Evolutionary conservation across 2,113 vertebrate genomes (phyloP).

Genomic region (Zosterops lateralis): DNA sequence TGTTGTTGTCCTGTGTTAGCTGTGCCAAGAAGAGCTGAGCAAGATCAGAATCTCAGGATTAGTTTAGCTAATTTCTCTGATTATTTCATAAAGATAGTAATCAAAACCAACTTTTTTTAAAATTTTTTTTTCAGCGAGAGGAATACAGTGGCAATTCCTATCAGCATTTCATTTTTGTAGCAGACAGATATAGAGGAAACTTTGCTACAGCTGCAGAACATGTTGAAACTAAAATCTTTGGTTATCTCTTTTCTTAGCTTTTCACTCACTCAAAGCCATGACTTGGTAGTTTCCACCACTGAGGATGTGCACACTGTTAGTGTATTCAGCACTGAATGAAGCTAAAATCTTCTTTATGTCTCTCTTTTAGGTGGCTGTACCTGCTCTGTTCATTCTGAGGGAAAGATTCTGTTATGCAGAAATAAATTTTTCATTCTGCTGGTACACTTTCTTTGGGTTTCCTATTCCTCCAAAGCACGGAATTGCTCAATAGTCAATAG

Average conservation of each 20-base stretch:
- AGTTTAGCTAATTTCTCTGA: neutral
- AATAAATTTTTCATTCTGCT: neutral
- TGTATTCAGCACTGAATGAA: neutral
- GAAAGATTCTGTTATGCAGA: neutral
- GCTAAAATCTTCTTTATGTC: neutral
- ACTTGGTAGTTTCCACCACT: neutral
- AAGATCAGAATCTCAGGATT: neutral
- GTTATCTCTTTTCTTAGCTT: neutral
- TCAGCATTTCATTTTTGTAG: neutral
- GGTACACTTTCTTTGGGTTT: neutral
- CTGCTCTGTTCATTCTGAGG: neutral
- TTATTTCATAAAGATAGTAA: neutral
- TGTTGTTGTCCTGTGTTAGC: neutral
- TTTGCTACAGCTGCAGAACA: neutral
- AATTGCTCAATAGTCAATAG: neutral
- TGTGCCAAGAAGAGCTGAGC: neutral
- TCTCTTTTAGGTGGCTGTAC: neutral
- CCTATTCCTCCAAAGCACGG: neutral
- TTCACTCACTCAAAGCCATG: neutral
- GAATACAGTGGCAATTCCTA: neutral
- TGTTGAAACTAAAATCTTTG: neutral
- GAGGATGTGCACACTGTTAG: neutral
- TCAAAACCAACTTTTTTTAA: neutral
- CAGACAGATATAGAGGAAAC: neutral
- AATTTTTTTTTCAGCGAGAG: neutral